These are phyloP conservation scores for Rotaria socialis DNA, from an alignment of 2,888 invertebrate genomes.

Conservation along the genomic window DNA sequence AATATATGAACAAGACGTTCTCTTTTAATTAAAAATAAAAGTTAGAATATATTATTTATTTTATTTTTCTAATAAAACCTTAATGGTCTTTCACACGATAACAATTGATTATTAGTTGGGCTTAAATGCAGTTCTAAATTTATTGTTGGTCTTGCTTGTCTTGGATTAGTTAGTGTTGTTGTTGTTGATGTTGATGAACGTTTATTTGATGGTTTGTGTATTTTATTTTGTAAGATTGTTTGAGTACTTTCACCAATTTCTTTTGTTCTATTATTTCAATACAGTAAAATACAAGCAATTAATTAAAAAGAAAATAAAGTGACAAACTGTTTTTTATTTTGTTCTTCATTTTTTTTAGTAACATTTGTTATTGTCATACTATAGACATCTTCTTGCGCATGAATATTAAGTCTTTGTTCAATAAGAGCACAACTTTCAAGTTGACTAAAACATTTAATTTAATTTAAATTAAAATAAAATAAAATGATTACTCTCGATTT, in stretches of 20 bases:
- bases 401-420: neutral
- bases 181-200: neutral
- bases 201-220: neutral
- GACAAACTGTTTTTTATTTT: neutral
- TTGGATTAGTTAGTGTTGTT: neutral
- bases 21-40: neutral
- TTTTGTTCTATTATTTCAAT: neutral
- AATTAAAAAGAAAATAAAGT: too few species aligned
- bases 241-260: neutral
- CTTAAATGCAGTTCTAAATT: neutral
- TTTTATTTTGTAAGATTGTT: neutral
- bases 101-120: neutral
- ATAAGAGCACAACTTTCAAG: neutral
- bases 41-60: too few species aligned
- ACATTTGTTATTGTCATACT: neutral
- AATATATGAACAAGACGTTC: neutral
- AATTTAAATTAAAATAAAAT: too few species aligned
- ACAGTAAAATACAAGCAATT: too few species aligned
- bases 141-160: neutral
- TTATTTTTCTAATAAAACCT: neutral
- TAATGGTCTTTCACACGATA: neutral
- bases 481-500: neutral
- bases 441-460: neutral
- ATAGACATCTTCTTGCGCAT: slow-evolving; percentile 4
- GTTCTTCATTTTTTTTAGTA: neutral